Base-by-base conservation (phyloP, 2,113 vertebrate genomes). In the Carollia perspicillata region DNA sequence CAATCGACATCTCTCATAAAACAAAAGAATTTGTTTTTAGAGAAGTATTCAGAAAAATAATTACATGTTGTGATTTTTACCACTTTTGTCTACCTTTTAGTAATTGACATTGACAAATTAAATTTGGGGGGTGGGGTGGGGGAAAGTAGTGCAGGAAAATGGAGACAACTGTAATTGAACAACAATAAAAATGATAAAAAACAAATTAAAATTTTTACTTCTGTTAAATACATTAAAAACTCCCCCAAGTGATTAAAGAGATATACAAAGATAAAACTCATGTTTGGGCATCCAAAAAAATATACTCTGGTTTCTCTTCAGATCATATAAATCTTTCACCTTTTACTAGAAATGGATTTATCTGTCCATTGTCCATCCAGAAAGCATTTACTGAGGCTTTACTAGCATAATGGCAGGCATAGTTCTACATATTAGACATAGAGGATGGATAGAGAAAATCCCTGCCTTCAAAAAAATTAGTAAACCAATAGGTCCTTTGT, bases 41-140 rank as follows among this genome's bases (percentile, higher is more conserved):
- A 87, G 37, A 88, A 71, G 18, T 85, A 80, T 75, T 93, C 74
- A 55, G 44, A 42, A 93, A 94, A 75, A 87, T 60, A 78, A 22
- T 63, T 79, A 68, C 26, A 72, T 90, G 7, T 75, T 75, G 37
- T 63, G n/a, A 91, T 92, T 95, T 95, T 95, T 89, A 37, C 3
- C 71, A 35, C 51, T 92, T 96, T 89, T 58, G 33, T 89, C 66
- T 81, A 84, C 74, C 84, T 92, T 92, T 95, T 42, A 44, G 23
- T 65, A 92, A 89, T 74, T 94, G 26, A 7, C 63, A 87, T 63
- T 90, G 55, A 78, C 47, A 90, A 94, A 55, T 87, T 77, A 84
- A 93, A 55, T 22, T 55, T 55, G 20, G 14, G 14, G 18, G 51
- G 6, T 55, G 6, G 53, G 53, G 20, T 22, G 18, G 53, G 51